Conservation (phyloP, 2,113 vertebrate species). For the Ranitomeya variabilis region DNA sequence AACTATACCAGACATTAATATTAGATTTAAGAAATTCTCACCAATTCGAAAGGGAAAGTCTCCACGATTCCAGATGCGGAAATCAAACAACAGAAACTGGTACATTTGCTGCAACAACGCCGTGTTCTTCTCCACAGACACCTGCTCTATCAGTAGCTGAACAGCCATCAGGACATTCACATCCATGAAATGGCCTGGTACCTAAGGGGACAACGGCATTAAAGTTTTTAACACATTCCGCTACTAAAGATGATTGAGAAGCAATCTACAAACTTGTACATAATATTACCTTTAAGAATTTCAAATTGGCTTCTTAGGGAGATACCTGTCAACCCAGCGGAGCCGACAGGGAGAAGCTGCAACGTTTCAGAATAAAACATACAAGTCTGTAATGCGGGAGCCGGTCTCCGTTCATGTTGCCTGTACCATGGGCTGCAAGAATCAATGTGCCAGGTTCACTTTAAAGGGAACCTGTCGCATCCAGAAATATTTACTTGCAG, state of each 20-base stretch:
- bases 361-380: too few relatives aligned
- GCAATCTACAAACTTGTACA: background rate
- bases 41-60: slow-evolving; percentile 95
- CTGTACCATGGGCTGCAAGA: too few relatives aligned
- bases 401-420: too few relatives aligned
- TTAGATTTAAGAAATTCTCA: slow-evolving; percentile 66
- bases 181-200: slow-evolving; percentile 85
- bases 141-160: slow-evolving; percentile 92
- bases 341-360: too few relatives aligned
- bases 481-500: too few relatives aligned
- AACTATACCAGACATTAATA: too few relatives aligned
- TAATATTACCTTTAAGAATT: too few relatives aligned
- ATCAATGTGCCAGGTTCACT: too few relatives aligned
- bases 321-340: too few relatives aligned
- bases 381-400: too few relatives aligned
- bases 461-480: too few relatives aligned
- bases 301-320: too few relatives aligned
- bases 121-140: slow-evolving; percentile 86
- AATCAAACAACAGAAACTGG: slow-evolving; percentile 92
- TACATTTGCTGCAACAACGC: slow-evolving; percentile 90
- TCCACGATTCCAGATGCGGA: slow-evolving; percentile 94
- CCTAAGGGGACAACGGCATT: slow-evolving; percentile 64
- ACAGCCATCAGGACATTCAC: slow-evolving; percentile 91
- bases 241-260: background rate
- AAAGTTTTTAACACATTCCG: background rate